phyloP scores from a whole-genome alignment of 2,888 invertebrate genomes.

The Pyrgus malvae region DNA sequence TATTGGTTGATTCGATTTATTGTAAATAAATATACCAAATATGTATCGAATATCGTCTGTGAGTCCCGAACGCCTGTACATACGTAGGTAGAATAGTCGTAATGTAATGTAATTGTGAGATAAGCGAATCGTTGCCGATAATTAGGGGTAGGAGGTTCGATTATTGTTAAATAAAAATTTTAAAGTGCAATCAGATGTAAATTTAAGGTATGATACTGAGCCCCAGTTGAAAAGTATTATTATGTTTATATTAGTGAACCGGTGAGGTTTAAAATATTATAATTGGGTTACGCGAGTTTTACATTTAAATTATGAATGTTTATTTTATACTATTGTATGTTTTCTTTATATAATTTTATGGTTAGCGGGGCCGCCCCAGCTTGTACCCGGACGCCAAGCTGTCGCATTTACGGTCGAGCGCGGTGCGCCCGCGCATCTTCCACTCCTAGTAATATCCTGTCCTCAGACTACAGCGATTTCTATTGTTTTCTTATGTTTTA shows the following conservation, averaged over 20 bases:
- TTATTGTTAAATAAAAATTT: slow-evolving; percentile 73
- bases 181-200: slow-evolving; percentile 79
- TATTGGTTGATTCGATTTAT: slow-evolving; percentile 54
- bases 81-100: slow-evolving; percentile 59
- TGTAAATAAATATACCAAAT: slow-evolving; percentile 81
- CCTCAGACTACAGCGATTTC: slow-evolving; percentile 28
- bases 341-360: slow-evolving; percentile 68
- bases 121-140: slow-evolving; percentile 53
- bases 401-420: slow-evolving; percentile 8
- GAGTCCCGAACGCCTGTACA: slow-evolving; percentile 58
- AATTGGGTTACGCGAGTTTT: slow-evolving; percentile 77
- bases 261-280: slow-evolving; percentile 79
- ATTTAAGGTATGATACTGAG: slow-evolving; percentile 69
- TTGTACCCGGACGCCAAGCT: slow-evolving; percentile 45
- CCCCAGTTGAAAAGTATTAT: slow-evolving; percentile 81
- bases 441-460: background rate
- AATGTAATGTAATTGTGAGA: slow-evolving; percentile 50
- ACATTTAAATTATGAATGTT: slow-evolving; percentile 77
- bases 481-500: slow-evolving; percentile 54
- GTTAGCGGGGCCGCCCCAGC: slow-evolving; percentile 62
- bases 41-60: slow-evolving; percentile 60
- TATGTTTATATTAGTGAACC: slow-evolving; percentile 76
- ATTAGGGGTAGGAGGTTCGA: slow-evolving; percentile 55
- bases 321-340: slow-evolving; percentile 75
- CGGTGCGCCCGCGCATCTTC: slow-evolving; percentile 1